Evolutionary conservation across 2,113 vertebrate species (phyloP).

Genomic region (Xenotilapia flavipinnis): DNA sequence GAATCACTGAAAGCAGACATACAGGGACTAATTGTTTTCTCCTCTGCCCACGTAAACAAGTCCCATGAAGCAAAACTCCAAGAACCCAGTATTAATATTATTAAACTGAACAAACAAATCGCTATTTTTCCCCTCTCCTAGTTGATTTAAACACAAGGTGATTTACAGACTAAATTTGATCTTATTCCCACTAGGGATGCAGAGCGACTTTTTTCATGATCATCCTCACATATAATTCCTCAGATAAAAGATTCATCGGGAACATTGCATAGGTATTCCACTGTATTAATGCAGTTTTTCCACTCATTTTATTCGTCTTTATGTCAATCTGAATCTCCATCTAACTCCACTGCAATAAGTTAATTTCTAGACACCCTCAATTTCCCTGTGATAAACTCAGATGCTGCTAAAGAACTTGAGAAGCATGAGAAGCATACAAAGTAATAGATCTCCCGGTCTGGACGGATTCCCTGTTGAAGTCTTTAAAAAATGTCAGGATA

Average conservation of each 20-base stretch:
- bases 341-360: fast-evolving
- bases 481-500: background rate
- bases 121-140: background rate
- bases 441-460: background rate
- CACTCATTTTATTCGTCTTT: fast-evolving
- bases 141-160: background rate
- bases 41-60: background rate
- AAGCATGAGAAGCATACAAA: background rate
- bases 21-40: background rate
- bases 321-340: background rate
- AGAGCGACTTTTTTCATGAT: background rate
- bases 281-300: background rate
- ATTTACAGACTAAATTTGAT: background rate
- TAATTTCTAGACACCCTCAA: background rate
- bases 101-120: background rate
- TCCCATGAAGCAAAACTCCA: background rate
- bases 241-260: background rate
- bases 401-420: background rate
- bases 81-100: background rate
- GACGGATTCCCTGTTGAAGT: background rate
- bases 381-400: background rate
- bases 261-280: fast-evolving
- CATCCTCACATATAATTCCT: background rate
- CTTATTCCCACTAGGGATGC: background rate
- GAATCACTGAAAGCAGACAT: background rate